Percentiles rank a stretch among this genome's conserved stretches.
phyloP scores from a whole-genome alignment of 2,113 vertebrate genomes.

The Lucifuga dentata region DNA sequence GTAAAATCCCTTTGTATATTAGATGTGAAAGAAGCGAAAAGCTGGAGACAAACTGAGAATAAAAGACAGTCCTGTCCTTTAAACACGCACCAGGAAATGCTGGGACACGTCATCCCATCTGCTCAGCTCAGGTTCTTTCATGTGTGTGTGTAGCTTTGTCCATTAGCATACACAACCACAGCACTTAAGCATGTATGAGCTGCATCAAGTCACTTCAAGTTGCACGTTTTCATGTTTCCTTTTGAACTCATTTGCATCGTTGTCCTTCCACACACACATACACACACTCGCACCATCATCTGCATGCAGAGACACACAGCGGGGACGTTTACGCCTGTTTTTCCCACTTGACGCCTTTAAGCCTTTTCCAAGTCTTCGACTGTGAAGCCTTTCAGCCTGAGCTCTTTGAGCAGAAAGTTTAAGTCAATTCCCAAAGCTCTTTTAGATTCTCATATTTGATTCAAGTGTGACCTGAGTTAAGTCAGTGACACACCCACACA shows the following conservation, averaged over 20 bases:
- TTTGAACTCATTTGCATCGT: conserved; percentile 16
- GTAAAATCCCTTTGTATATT: too few species aligned
- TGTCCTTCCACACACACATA: too few species aligned
- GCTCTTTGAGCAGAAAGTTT: conserved; percentile 48
- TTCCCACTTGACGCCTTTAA: conserved; percentile 28
- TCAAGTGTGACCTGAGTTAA: conserved; percentile 37
- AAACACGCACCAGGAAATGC: conserved; percentile 1
- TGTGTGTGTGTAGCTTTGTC: conserved; percentile 28
- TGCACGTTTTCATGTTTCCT: too few species aligned
- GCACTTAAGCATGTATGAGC: conserved; percentile 24
- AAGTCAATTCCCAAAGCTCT: conserved; percentile 31
- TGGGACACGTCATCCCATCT: conserved; percentile 46
- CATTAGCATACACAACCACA: conserved; percentile 37
- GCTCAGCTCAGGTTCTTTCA: conserved; percentile 51
- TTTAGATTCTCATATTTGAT: conserved; percentile 50
- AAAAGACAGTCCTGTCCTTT: conserved; percentile 23
- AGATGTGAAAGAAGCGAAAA: too few species aligned
- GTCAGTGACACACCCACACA: conserved; percentile 25
- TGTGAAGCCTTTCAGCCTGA: conserved; percentile 23
- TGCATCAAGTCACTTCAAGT: not conserved
- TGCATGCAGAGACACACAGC: not conserved
- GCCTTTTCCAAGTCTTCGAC: conserved; percentile 33
- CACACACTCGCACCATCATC: not conserved
- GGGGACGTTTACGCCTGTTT: conserved; percentile 6
- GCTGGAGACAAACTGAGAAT: conserved; percentile 16